Conservation (phyloP, 1,140 invertebrate species). For the Ooceraea biroi region DNA sequence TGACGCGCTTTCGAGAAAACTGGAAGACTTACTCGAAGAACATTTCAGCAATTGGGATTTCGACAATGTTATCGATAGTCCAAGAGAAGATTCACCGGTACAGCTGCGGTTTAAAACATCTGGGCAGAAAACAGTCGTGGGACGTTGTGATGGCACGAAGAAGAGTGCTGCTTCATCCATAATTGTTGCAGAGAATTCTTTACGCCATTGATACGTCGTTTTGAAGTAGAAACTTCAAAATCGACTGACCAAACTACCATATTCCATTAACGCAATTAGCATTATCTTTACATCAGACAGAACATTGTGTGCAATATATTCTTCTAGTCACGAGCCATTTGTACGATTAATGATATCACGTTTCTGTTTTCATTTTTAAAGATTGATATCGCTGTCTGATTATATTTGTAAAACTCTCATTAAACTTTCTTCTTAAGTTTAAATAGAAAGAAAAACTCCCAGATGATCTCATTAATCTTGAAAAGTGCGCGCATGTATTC, state of each 20-base stretch:
- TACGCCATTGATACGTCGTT: conserved; percentile 13
- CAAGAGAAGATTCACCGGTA: conserved; percentile 60
- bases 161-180: conserved; percentile 48
- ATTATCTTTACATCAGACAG: neutral
- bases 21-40: conserved; percentile 76
- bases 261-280: conserved; percentile 9
- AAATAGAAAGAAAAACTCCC: neutral
- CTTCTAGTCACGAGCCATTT: conserved; percentile 44
- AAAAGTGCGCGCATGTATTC: conserved; percentile 14
- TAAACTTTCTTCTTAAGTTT: neutral
- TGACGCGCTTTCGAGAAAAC: conserved; percentile 75
- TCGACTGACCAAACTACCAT: neutral
- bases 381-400: conserved; percentile 18
- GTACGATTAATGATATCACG: conserved; percentile 20
- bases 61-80: conserved; percentile 69
- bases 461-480: conserved; percentile 13
- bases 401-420: conserved; percentile 1
- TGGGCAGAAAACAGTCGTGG: conserved; percentile 52
- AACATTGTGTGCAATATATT: conserved; percentile 15
- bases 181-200: conserved; percentile 42
- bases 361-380: conserved; percentile 14
- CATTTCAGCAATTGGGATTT: conserved; percentile 77
- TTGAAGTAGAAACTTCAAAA: conserved; percentile 36
- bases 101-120: conserved; percentile 54
- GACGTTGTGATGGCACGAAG: conserved; percentile 57